phyloP scores from a whole-genome alignment of 2,797 vertebrate species.

The Selene dorsalis region DNA sequence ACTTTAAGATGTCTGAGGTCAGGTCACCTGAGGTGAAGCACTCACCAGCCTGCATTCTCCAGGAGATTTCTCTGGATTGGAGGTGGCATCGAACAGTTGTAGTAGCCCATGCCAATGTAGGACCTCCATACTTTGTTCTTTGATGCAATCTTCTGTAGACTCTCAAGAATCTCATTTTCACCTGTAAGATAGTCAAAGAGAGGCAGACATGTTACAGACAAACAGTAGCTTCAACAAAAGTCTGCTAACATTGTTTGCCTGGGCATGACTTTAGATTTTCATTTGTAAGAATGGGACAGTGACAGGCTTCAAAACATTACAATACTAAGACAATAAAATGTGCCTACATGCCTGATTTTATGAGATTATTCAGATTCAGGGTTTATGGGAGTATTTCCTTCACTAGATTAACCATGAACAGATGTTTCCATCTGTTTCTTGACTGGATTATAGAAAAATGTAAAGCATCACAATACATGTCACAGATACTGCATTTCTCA shows the following conservation, averaged over 20 bases:
- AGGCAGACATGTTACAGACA: too few relatives aligned
- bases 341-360: background rate
- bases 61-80: constrained; percentile 93
- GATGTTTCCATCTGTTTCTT: background rate
- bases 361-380: background rate
- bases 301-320: background rate
- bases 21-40: constrained; percentile 10
- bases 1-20: background rate
- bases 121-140: constrained; percentile 96
- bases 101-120: constrained; percentile 99
- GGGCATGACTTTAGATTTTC: too few relatives aligned
- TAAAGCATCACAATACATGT: background rate
- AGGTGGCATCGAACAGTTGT: constrained; percentile 94
- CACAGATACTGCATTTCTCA: background rate
- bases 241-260: too few relatives aligned
- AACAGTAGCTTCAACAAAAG: too few relatives aligned
- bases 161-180: constrained; percentile 95
- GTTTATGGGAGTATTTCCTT: background rate
- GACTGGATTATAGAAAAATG: background rate
- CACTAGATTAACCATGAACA: background rate
- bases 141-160: constrained; percentile 90
- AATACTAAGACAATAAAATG: background rate
- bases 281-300: too few relatives aligned
- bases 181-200: constrained; percentile 79
- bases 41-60: constrained; percentile 98